Percentiles rank a stretch among this genome's conserved stretches.
Evolutionary conservation across 1,140 invertebrate genomes (phyloP).

Genomic region (Cheumatopsyche charites): DNA sequence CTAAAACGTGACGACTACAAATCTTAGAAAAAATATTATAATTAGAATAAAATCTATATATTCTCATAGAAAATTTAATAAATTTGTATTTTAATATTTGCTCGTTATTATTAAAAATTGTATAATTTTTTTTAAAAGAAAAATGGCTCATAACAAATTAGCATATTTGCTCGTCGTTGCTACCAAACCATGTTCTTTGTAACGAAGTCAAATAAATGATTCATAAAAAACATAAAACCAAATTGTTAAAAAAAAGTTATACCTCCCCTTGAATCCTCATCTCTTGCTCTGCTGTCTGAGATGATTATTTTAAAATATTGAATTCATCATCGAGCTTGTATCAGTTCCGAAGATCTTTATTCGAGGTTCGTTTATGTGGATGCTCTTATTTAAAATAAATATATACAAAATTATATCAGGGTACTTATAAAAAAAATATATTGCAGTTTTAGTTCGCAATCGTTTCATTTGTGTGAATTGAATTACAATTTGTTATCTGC

Average conservation of each 20-base stretch:
- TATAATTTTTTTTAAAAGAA: too few relatives aligned
- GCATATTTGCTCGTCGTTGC: conserved; percentile 36
- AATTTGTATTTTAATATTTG: too few relatives aligned
- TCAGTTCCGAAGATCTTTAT: conserved; percentile 31
- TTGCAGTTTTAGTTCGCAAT: too few relatives aligned
- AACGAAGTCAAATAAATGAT: conserved; percentile 28
- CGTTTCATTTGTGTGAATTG: too few relatives aligned
- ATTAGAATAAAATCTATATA: too few relatives aligned
- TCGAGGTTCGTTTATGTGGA: neutral
- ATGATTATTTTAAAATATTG: conserved; percentile 40
- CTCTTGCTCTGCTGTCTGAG: neutral
- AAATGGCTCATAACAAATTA: conserved; percentile 2
- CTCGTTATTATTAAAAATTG: neutral
- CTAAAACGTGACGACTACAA: too few relatives aligned
- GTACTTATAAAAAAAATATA: too few relatives aligned
- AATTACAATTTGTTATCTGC: too few relatives aligned
- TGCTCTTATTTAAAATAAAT: too few relatives aligned
- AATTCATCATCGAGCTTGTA: conserved; percentile 32
- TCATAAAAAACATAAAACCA: conserved; percentile 21
- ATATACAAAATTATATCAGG: too few relatives aligned
- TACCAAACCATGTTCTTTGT: conserved; percentile 31
- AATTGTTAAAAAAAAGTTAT: neutral
- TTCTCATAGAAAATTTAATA: too few relatives aligned
- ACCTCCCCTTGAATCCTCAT: neutral
- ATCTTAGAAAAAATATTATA: too few relatives aligned